phyloP scores from a whole-genome alignment of 2,113 vertebrate genomes.

The Lathamus discolor region DNA sequence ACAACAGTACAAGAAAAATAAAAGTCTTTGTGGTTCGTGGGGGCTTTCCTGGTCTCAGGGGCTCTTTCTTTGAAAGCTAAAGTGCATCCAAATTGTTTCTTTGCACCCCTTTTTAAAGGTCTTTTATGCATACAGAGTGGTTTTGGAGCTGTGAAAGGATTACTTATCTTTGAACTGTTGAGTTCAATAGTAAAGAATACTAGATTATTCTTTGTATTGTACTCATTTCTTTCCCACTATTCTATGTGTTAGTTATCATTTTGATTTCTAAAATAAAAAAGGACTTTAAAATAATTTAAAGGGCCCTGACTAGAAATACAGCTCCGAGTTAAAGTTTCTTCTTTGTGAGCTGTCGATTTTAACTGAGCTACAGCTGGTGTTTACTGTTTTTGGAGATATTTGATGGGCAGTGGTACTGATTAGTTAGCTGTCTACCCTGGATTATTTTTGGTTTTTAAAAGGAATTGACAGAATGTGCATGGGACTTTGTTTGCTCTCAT shows the following conservation, averaged over 20 bases:
- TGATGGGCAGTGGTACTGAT: conserved; percentile 51
- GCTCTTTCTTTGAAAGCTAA: not conserved
- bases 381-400: conserved; percentile 52
- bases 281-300: conserved; percentile 35
- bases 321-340: conserved; percentile 26
- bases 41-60: not conserved
- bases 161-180: not conserved
- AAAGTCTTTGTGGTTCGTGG: not conserved
- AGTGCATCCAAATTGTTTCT: not conserved
- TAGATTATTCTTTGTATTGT: conserved; percentile 1
- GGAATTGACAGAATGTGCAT: not conserved
- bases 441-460: conserved; percentile 42
- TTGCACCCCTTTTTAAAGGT: not conserved
- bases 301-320: not conserved
- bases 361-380: conserved; percentile 61
- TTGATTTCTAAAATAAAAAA: conserved; percentile 26
- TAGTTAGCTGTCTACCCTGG: conserved; percentile 17
- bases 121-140: not conserved
- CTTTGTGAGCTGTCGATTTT: conserved; percentile 40
- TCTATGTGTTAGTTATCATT: not conserved
- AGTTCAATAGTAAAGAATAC: conserved; percentile 7
- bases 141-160: not conserved
- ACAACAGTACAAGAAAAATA: not conserved
- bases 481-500: not conserved
- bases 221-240: conserved; percentile 17